Percentiles rank a stretch among this genome's conserved stretches.
These are phyloP conservation scores for Oncorhynchus masou DNA, from an alignment of 2,113 vertebrate species.

Conservation along the genomic window DNA sequence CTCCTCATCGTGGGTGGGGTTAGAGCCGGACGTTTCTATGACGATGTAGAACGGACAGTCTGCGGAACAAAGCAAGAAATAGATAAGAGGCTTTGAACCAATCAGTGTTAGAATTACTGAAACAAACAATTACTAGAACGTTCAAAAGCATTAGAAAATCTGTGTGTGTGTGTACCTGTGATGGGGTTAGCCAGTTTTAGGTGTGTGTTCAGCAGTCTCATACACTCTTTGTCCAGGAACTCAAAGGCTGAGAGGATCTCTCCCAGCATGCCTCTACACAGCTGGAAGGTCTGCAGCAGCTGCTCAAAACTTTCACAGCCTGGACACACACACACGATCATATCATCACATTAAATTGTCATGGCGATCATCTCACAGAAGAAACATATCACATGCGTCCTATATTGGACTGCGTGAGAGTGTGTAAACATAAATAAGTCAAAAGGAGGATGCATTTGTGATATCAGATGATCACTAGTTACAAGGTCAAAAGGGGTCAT, in stretches of 20 bases:
- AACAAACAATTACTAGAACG: too few species aligned
- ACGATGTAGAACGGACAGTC: conserved; percentile 89
- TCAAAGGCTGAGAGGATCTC: conserved; percentile 94
- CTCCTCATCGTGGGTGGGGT: conserved; percentile 78
- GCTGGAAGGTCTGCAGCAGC: conserved; percentile 84
- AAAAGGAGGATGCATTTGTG: too few species aligned
- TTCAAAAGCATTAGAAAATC: too few species aligned
- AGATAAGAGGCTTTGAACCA: background rate
- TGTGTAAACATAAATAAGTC: too few species aligned
- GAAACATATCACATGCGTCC: background rate
- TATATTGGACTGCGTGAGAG: too few species aligned
- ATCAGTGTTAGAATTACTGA: background rate
- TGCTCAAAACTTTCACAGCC: conserved; percentile 84
- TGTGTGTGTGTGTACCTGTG: conserved; percentile 70
- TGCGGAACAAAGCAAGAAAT: conserved; percentile 48
- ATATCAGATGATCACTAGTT: background rate
- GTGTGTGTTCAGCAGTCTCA: conserved; percentile 82
- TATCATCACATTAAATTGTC: background rate
- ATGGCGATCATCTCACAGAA: background rate
- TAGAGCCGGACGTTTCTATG: conserved; percentile 91
- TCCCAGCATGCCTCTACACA: conserved; percentile 84
- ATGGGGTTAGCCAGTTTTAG: conserved; percentile 85
- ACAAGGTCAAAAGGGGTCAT: background rate
- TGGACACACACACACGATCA: conserved; percentile 47
- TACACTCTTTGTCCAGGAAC: conserved; percentile 90